A percentile compares a stretch with the other conserved stretches of the same genome.
Conservation (phyloP, 2,888 invertebrate genomes). For the Actias luna region DNA sequence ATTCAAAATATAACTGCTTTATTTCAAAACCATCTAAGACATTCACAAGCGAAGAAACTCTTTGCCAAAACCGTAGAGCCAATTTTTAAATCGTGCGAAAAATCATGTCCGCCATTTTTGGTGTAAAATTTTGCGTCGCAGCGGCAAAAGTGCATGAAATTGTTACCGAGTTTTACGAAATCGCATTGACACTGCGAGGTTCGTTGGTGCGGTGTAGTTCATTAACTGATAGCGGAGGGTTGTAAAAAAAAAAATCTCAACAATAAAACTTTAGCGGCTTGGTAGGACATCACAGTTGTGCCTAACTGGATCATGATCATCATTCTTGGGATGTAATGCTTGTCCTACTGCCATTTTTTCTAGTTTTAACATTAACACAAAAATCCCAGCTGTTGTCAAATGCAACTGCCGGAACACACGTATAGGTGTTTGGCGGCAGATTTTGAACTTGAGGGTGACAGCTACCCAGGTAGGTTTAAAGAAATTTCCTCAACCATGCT, state of each 20-base stretch:
- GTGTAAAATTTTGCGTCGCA: slow-evolving; percentile 30
- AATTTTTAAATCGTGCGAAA: slow-evolving; percentile 6
- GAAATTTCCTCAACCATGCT: no score
- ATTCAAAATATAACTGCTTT: background rate
- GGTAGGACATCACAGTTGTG: no score
- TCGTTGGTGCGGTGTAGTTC: slow-evolving; percentile 30
- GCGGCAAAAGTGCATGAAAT: slow-evolving; percentile 42
- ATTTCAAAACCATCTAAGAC: background rate
- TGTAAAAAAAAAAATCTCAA: slow-evolving; percentile 10
- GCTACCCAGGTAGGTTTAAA: no score
- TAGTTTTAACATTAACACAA: no score
- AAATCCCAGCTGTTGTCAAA: no score
- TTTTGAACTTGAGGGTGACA: no score
- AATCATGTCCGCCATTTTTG: slow-evolving; percentile 9
- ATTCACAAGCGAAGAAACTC: background rate
- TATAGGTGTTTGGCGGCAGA: no score
- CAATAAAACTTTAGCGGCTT: no score
- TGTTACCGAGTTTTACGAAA: slow-evolving; percentile 44
- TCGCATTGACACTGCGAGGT: slow-evolving; percentile 47
- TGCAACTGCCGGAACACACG: no score
- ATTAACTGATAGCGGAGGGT: slow-evolving; percentile 17
- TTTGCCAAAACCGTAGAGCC: slow-evolving; percentile 4
- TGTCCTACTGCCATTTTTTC: no score
- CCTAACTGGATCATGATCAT: no score
- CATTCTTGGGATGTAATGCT: no score